Evolutionary conservation across 1,140 invertebrate species (phyloP), one percentile per base, ranked within the genome.

Genomic region (Drosophila suzukii): DNA sequence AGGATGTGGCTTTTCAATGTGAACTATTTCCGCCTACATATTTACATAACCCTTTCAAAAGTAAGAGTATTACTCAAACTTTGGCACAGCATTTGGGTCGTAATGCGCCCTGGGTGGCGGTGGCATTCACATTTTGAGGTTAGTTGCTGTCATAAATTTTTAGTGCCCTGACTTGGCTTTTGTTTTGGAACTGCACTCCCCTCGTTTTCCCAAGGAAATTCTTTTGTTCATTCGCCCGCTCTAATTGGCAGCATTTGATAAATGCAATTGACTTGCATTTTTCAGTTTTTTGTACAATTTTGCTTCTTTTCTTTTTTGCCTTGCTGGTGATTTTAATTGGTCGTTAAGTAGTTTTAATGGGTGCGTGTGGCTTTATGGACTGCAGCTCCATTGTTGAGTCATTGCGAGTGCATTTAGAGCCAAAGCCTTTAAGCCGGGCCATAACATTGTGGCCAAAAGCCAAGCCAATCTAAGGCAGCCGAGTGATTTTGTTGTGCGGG

Each of bases 81-180:
- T 83, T 77, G 59, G 61, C 66, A 27, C 57, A 44, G 63, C 83
- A 66, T 59, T 78, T 66, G 38, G 56, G 68, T 67, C 63, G 76
- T 83, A 88, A 83, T 43, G 81, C 60, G 79, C 49, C 71, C 71
- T 59, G 83, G 58, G 51, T 68, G 72, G 66, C 75, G 58, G 51
- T 68, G 72, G 66, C 75, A 77, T 77, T 77, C 74, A 56, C 74
- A 70, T 73, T 86, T 83, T 88, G 84, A 79, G 83, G 84, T 88
- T 88, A 89, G 80, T 89, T 88, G 79, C 84, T 88, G 84, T 83
- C 84, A 88, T 88, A 88, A 89, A 89, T 88, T 88, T 88, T 89
- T 80, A 88, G 67, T 83, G 76, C 67, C 56, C 61, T 32, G 80
- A 83, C 50, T 71, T 63, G 58, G 58, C 83, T 66, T 79, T 86